A percentile compares a stretch with the other conserved stretches of the same genome.
Conservation (phyloP, 2,113 vertebrate species). For the Mustelus asterias region DNA sequence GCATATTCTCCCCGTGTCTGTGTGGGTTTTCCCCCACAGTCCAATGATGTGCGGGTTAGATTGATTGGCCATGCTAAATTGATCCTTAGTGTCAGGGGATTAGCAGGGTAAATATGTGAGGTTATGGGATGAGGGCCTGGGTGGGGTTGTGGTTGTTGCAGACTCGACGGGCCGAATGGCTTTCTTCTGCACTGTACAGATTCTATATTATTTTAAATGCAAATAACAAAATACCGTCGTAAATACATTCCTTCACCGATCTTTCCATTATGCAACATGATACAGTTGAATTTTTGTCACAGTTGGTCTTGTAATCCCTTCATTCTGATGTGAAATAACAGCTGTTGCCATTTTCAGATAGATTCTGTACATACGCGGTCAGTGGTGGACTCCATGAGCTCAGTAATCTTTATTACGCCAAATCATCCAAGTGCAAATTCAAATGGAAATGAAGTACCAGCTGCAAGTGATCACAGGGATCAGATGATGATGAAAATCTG, state of each 20-base stretch:
- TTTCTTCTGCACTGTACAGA: no score
- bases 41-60: no score
- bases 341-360: background rate
- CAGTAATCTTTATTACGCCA: background rate
- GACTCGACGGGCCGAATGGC: no score
- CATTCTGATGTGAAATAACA: background rate
- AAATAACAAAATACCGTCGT: background rate
- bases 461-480: conserved; percentile 25
- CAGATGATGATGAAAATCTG: background rate
- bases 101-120: no score
- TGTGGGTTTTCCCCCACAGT: no score
- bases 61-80: no score
- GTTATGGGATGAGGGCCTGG: no score
- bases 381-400: background rate
- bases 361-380: background rate
- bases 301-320: conserved; percentile 12
- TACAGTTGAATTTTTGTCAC: conserved; percentile 16
- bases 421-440: conserved; percentile 6
- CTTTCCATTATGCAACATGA: conserved; percentile 17
- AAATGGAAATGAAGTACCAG: background rate
- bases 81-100: no score
- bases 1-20: no score
- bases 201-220: background rate
- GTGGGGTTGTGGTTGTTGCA: no score
- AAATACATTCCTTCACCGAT: background rate